Percentiles rank a stretch among this genome's conserved stretches.
Conservation (phyloP, 2,113 vertebrate genomes). For the Physeter macrocephalus region DNA sequence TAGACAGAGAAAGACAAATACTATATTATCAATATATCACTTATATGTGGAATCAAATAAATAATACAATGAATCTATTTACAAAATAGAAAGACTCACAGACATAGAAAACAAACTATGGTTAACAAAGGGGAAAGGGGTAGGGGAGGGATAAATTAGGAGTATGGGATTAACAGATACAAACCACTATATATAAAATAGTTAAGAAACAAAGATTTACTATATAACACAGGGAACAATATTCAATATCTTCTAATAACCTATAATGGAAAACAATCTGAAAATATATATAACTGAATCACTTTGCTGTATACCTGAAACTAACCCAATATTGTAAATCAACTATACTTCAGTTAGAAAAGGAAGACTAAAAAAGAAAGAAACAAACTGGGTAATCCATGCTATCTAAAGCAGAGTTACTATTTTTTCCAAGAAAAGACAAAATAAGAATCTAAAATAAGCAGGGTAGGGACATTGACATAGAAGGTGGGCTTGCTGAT, state of each 20-base stretch:
- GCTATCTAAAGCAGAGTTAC: not conserved
- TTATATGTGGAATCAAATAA: not conserved
- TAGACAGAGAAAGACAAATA: not conserved
- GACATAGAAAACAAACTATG: not conserved
- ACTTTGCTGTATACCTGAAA: not conserved
- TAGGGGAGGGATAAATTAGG: not conserved
- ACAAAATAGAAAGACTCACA: not conserved
- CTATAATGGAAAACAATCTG: not conserved
- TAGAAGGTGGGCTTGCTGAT: not conserved
- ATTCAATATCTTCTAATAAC: not conserved
- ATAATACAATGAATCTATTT: not conserved
- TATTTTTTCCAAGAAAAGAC: not conserved
- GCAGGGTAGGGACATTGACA: not conserved
- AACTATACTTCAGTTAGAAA: not conserved
- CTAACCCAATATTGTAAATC: not conserved
- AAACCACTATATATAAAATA: not conserved
- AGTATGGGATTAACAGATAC: not conserved
- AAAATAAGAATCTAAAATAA: not conserved
- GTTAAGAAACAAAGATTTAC: not conserved
- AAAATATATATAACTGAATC: not conserved
- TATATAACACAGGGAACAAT: not conserved
- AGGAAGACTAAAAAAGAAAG: not conserved
- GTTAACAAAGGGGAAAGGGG: not conserved
- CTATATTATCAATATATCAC: not conserved
- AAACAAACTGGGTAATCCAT: not conserved